Conservation (phyloP, 2,888 invertebrate genomes). For the Phortica magna region DNA sequence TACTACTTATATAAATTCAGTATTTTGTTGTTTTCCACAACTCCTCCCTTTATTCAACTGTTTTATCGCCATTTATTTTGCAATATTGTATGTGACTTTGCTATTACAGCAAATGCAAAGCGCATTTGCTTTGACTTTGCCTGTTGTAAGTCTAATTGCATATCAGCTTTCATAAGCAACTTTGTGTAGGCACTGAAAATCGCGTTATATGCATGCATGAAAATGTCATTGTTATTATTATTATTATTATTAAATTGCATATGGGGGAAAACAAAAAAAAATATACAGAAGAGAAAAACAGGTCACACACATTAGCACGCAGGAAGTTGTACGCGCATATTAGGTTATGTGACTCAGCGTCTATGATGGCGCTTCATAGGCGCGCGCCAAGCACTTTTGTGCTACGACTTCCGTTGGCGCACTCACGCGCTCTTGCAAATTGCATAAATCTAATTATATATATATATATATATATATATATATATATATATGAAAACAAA, state of each 20-base stretch:
- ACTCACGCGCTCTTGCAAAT: not conserved
- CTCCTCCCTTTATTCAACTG: too few relatives aligned
- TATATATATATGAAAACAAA: not conserved
- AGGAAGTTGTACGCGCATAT: not conserved
- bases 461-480: not conserved
- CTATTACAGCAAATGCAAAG: too few relatives aligned
- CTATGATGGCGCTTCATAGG: not conserved
- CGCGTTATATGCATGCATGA: slow-evolving; percentile 8
- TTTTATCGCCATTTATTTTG: too few relatives aligned
- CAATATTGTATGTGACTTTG: too few relatives aligned
- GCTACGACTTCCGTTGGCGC: not conserved
- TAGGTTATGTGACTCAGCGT: not conserved
- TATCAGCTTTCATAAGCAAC: not conserved
- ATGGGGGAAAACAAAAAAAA: not conserved
- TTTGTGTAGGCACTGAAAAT: slow-evolving; percentile 12
- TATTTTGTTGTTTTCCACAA: not conserved
- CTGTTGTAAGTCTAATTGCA: not conserved
- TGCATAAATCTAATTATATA: slow-evolving; percentile 2
- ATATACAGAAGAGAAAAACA: not conserved
- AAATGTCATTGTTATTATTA: slow-evolving; percentile 21
- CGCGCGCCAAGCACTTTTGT: not conserved
- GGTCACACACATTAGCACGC: slow-evolving; percentile 2
- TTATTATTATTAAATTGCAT: slow-evolving; percentile 22
- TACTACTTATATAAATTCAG: not conserved
- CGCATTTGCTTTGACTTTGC: too few relatives aligned